These are phyloP conservation scores for Caenorhabditis macrosperma DNA, from an alignment of 2,888 invertebrate genomes.

Conservation along the genomic window DNA sequence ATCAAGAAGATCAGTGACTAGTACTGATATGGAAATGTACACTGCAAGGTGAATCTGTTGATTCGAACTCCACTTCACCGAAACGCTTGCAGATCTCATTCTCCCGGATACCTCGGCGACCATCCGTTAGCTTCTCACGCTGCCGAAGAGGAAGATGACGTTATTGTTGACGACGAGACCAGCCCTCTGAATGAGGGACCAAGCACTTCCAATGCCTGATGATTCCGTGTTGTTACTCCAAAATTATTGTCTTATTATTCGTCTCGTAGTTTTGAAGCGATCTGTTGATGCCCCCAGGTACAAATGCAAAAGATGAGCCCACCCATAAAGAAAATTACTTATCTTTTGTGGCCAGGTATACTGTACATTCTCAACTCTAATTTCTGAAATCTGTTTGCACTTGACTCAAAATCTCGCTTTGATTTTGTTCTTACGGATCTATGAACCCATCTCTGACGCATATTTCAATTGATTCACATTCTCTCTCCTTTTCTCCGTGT, in stretches of 20 bases:
- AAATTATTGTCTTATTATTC: not conserved
- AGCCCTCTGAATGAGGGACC: conserved; percentile 41
- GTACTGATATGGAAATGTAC: conserved; percentile 67
- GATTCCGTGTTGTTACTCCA: not conserved
- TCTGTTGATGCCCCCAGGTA: conserved; percentile 1
- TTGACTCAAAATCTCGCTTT: conserved; percentile 16
- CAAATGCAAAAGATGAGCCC: not conserved
- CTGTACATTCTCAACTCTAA: conserved; percentile 2
- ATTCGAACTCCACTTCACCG: not conserved
- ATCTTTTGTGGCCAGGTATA: not conserved
- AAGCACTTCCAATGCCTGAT: conserved; percentile 43
- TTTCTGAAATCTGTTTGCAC: conserved; percentile 6
- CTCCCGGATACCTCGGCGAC: conserved; percentile 23
- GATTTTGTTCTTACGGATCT: conserved; percentile 47
- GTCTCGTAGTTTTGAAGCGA: not conserved
- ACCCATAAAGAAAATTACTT: not conserved
- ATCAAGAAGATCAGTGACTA: conserved; percentile 48
- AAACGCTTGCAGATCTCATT: conserved; percentile 45
- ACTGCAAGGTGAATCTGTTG: conserved; percentile 56
- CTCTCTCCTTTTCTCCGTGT: not conserved
- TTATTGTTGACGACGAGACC: conserved; percentile 34
- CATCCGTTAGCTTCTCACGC: not conserved
- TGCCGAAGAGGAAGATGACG: conserved; percentile 27
- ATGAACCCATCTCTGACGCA: conserved; percentile 54
- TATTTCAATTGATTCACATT: conserved; percentile 18